phyloP scores from a whole-genome alignment of 2,113 vertebrate species.

The Turdus rufiventris region DNA sequence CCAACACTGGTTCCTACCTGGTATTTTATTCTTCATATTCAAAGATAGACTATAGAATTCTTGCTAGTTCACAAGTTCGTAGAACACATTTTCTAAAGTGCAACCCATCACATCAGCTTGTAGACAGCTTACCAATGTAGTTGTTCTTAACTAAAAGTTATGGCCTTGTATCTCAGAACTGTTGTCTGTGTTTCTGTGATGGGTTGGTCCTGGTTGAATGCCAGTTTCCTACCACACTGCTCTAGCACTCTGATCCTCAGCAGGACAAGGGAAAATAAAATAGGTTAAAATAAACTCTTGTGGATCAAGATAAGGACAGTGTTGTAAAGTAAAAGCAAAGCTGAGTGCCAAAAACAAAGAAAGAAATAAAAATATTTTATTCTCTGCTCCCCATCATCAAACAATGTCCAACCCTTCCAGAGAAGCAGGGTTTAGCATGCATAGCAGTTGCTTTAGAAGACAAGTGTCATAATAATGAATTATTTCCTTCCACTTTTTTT shows the following conservation, averaged over 20 bases:
- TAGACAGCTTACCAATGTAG: not conserved
- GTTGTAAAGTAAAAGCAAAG: not conserved
- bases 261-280: not conserved
- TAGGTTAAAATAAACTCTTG: not conserved
- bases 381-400: not conserved
- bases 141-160: not conserved
- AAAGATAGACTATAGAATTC: not conserved
- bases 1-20: not conserved
- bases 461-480: not conserved
- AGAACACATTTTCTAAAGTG: not conserved
- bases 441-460: not conserved
- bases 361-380: not conserved
- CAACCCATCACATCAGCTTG: not conserved
- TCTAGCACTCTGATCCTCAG: not conserved
- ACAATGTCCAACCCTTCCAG: not conserved
- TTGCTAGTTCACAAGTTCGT: not conserved
- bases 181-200: not conserved
- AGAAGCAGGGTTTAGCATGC: not conserved
- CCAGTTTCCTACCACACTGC: not conserved
- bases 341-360: not conserved
- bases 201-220: not conserved
- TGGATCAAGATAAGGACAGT: not conserved
- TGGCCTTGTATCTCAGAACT: not conserved
- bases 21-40: not conserved
- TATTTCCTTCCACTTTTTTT: not conserved